These are phyloP conservation scores for Chelon auratus DNA, from an alignment of 2,797 vertebrate genomes.

Conservation along the genomic window DNA sequence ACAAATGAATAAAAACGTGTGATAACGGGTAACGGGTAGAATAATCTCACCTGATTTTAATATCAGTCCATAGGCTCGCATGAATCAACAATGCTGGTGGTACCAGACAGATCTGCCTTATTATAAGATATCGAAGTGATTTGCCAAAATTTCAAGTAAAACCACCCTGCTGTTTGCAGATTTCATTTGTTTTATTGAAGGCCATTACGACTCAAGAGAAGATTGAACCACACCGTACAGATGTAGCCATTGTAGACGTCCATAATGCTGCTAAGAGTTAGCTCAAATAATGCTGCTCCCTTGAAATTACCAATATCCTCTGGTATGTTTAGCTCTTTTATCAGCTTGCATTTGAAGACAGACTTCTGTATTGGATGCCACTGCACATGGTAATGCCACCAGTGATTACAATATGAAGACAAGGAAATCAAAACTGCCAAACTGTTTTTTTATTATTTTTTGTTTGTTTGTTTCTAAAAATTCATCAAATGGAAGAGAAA, in stretches of 20 bases:
- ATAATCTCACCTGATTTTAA: not conserved
- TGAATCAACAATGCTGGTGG: not conserved
- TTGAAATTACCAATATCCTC: not conserved
- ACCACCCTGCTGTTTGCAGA: not conserved
- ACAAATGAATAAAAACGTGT: conserved; percentile 18
- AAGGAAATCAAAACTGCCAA: conserved; percentile 29
- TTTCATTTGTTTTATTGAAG: conserved; percentile 15
- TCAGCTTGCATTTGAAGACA: conserved; percentile 3
- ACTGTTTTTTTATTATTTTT: conserved; percentile 1
- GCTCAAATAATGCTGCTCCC: conserved; percentile 21
- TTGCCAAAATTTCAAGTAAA: not conserved
- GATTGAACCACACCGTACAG: not conserved
- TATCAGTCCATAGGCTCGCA: conserved; percentile 15
- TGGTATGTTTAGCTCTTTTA: not conserved
- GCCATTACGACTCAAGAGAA: not conserved
- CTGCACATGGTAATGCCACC: not conserved
- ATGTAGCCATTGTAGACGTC: conserved; percentile 26
- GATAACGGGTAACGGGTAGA: not conserved
- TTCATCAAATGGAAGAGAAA: not conserved
- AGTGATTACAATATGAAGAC: not conserved
- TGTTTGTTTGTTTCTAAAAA: not conserved
- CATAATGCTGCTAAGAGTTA: conserved; percentile 24
- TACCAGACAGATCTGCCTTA: conserved; percentile 44
- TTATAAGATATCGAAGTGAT: conserved; percentile 11
- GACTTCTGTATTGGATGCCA: conserved; percentile 2